Evolutionary conservation across 1,140 invertebrate genomes (phyloP), one percentile per base, ranked within the genome.

Genomic region (Euwallacea similis): DNA sequence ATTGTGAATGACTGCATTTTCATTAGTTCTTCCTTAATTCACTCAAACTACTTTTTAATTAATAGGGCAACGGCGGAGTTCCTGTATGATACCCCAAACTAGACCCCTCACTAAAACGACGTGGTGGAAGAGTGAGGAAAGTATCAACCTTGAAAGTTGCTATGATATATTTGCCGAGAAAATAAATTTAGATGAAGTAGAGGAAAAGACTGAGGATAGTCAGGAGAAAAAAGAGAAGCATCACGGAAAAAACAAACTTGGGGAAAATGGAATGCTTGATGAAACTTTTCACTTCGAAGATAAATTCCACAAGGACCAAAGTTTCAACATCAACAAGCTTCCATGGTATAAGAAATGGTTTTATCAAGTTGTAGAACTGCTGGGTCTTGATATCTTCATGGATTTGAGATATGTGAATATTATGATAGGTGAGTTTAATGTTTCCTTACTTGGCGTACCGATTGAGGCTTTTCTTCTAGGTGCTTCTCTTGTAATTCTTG

Each of bases 351-450:
- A 74, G 13, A 56, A 66, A 74, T 85, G 86, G 43, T 79, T 83
- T 13, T 79, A 85, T 73, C 85, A 85, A 74, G 69, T 88, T 42
- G 75, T 86, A 0, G 81, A 86, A 2, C 87, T 89, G 66, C 90
- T 90, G 73, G 89, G 90, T 76, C 80, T 91, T 61, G 86, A 88
- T 77, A 79, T 91, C 13, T 75, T 91, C 55, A 84, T 85, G 73
- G 89, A 91, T 78, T 85, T 85, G 7, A 85, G 87, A 7, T 91
- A 87, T 69, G 84, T 90, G 2, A 90, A 89, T 76, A 82, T 91
- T 13, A 87, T 90, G 79, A 75, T 89, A 33, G 89, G 69, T 70
- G 58, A 0, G 9, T 50, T 46, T 8, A 11, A 15, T 43, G 2
- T 13, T 21, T 44, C 13, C 2, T 41, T 8, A 15, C 47, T 16